These are phyloP conservation scores for Accipiter cooperii DNA, from an alignment of 2,113 vertebrate genomes.

Conservation along the genomic window DNA sequence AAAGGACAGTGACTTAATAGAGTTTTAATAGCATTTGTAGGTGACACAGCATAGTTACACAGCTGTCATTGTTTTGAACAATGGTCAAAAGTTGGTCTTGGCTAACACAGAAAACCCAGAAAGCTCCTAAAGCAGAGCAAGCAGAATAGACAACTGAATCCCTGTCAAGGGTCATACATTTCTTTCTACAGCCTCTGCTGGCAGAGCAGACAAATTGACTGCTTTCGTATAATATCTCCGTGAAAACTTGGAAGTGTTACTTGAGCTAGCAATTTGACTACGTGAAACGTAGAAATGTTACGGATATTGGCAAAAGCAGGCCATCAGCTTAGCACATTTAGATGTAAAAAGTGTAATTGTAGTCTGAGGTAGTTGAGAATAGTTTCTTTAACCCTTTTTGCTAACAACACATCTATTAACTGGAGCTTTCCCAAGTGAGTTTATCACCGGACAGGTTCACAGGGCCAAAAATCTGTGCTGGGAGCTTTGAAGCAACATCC, in stretches of 20 bases:
- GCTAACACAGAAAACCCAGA: neutral
- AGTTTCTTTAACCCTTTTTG: neutral
- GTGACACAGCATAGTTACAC: neutral
- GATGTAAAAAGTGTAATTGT: neutral
- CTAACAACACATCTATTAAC: neutral
- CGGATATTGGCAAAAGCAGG: neutral
- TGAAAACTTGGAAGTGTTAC: neutral
- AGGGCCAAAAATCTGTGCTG: neutral
- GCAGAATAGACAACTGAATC: neutral
- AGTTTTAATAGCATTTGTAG: neutral
- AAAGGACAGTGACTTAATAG: no score
- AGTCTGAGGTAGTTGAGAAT: neutral
- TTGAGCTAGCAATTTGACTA: neutral
- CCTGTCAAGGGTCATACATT: neutral
- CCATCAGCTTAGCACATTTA: accelerated
- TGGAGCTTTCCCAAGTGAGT: neutral
- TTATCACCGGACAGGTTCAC: neutral
- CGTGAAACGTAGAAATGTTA: neutral
- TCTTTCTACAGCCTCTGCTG: neutral
- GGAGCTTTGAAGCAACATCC: neutral
- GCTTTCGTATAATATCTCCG: accelerated
- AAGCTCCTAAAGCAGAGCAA: neutral
- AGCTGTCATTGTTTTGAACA: neutral
- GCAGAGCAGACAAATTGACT: no score
- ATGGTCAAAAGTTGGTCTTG: neutral